These are phyloP conservation scores for Pissodes strobi DNA, from an alignment of 1,140 invertebrate genomes.

Conservation along the genomic window DNA sequence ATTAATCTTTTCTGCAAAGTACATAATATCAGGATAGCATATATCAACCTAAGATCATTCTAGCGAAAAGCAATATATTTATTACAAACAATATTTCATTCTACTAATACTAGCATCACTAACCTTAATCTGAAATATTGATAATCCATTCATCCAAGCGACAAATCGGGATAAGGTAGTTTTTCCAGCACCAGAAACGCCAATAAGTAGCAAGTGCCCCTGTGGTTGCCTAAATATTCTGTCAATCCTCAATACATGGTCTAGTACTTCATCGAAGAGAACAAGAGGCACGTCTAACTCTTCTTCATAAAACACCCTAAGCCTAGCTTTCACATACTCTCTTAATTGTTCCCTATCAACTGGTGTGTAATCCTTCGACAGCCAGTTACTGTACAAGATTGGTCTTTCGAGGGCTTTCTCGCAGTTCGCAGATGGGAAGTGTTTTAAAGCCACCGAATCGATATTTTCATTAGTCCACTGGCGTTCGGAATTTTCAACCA, in stretches of 20 bases:
- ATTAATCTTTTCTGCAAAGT: too few relatives aligned
- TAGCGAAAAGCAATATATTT: too few relatives aligned
- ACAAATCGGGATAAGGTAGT: conserved; percentile 98
- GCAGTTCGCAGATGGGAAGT: conserved; percentile 90
- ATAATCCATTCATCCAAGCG: conserved; percentile 99
- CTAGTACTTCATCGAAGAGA: conserved; percentile 97
- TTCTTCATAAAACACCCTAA: conserved; percentile 99
- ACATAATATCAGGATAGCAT: too few relatives aligned
- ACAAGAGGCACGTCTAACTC: conserved; percentile 98
- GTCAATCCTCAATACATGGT: conserved; percentile 98
- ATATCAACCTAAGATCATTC: too few relatives aligned
- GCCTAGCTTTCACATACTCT: conserved; percentile 94
- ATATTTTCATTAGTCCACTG: conserved; percentile 99
- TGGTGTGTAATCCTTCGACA: conserved; percentile 97
- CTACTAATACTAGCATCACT: conserved; percentile 32
- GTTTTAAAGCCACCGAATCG: conserved; percentile 89
- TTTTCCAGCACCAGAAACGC: conserved; percentile 97
- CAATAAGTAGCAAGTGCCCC: conserved; percentile 94
- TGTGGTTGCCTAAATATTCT: conserved; percentile 97
- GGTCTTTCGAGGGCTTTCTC: conserved; percentile 86
- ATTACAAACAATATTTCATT: too few relatives aligned
- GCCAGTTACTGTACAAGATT: conserved; percentile 98
- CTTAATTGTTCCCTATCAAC: conserved; percentile 93
- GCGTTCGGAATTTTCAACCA: conserved; percentile 94
- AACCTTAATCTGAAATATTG: conserved; percentile 93